Percentiles rank a stretch among this genome's conserved stretches.
Conservation (phyloP, 30 jellyfish, hydroid and myxozoan species). For the Aurelia aurita region DNA sequence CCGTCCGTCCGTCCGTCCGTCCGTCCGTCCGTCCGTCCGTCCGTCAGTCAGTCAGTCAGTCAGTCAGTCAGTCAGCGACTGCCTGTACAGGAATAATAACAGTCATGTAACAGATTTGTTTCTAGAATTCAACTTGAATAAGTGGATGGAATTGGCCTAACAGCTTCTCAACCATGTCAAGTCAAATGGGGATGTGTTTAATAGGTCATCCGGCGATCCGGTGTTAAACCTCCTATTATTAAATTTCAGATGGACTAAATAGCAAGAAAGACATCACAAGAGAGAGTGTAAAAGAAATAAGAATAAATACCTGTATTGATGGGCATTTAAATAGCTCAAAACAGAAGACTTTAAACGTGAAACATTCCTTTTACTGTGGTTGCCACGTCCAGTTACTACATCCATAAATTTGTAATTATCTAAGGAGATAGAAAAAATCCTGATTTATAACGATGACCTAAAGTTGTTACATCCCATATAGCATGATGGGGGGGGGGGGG, state of each 20-base stretch:
- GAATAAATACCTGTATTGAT: conserved; percentile 48
- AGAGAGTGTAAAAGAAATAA: neutral
- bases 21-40: too few species aligned
- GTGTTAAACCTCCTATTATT: neutral
- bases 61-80: too few species aligned
- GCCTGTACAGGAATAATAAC: too few species aligned
- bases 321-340: conserved; percentile 25
- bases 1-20: too few species aligned
- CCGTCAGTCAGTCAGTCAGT: too few species aligned
- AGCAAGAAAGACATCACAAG: neutral
- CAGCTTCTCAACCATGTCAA: too few species aligned
- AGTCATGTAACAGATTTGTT: too few species aligned
- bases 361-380: conserved; percentile 76
- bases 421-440: neutral
- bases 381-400: conserved; percentile 92
- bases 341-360: conserved; percentile 72
- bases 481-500: too few species aligned
- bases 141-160: too few species aligned
- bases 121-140: too few species aligned
- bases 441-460: neutral
- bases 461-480: too few species aligned
- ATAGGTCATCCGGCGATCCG: neutral
- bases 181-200: too few species aligned
- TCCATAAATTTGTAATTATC: conserved; percentile 53
- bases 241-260: neutral